phyloP scores from a whole-genome alignment of 2,113 vertebrate genomes.

The Gavialis gangeticus region DNA sequence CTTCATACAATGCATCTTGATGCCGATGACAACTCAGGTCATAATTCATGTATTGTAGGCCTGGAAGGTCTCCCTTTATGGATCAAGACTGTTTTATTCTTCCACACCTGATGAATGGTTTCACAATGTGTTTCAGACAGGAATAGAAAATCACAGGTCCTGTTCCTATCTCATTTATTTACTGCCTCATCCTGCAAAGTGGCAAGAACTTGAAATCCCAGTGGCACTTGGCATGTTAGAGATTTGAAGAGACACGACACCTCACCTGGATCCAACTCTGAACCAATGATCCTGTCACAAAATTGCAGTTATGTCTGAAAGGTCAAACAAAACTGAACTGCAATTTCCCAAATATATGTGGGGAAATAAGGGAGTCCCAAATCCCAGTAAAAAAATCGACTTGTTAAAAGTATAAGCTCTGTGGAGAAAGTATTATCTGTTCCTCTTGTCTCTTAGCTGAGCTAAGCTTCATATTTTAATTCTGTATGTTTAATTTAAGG shows the following conservation, averaged over 20 bases:
- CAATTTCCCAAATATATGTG: neutral
- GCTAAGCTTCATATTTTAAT: neutral
- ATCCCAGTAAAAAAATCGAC: neutral
- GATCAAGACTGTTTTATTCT: neutral
- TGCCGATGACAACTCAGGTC: neutral
- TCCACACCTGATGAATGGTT: neutral
- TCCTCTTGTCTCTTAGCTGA: neutral
- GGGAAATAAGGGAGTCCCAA: neutral
- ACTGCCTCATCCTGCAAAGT: rapidly evolving
- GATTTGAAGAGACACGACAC: neutral
- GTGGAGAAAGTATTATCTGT: neutral
- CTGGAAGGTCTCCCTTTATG: neutral
- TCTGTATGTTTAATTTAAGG: neutral
- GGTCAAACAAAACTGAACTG: neutral
- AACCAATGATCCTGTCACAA: neutral
- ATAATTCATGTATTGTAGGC: neutral
- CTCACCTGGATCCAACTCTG: neutral
- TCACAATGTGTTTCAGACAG: neutral
- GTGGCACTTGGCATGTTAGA: neutral
- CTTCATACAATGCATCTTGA: neutral
- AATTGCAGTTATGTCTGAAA: neutral
- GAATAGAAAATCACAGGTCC: neutral
- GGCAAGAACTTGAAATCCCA: neutral
- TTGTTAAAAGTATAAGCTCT: neutral
- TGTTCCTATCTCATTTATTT: neutral